These are phyloP conservation scores for Acanthisitta chloris DNA, from an alignment of 2,113 vertebrate species.

Conservation along the genomic window DNA sequence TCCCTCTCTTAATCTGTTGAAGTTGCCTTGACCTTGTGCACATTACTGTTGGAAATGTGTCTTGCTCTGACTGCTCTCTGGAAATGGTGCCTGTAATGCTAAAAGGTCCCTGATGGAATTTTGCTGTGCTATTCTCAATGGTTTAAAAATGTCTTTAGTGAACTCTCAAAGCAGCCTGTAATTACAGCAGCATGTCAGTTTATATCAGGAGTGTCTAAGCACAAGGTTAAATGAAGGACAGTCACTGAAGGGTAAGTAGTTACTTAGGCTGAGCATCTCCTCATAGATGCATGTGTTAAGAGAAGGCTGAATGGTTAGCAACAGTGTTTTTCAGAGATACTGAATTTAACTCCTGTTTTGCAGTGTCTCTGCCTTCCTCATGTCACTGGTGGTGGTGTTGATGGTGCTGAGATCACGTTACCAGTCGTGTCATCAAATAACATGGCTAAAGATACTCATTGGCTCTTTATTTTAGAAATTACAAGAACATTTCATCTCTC, in stretches of 20 bases:
- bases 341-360: background rate
- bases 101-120: conserved; percentile 30
- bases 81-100: background rate
- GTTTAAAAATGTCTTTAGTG: background rate
- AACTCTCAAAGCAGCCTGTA: background rate
- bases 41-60: background rate
- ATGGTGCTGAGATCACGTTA: background rate
- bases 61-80: conserved; percentile 2
- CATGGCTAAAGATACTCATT: background rate
- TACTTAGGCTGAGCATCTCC: background rate
- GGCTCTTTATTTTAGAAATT: background rate
- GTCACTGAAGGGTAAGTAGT: background rate
- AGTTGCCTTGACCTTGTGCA: background rate
- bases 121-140: background rate
- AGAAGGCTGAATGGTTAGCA: background rate
- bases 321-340: background rate
- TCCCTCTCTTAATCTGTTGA: background rate
- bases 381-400: background rate
- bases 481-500: too few relatives aligned
- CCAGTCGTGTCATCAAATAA: background rate
- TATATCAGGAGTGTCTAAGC: background rate
- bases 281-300: background rate
- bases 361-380: background rate
- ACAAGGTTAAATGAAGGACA: background rate
- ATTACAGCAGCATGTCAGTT: background rate